phyloP scores from a whole-genome alignment of 2,797 vertebrate genomes.

The Falco berigora region DNA sequence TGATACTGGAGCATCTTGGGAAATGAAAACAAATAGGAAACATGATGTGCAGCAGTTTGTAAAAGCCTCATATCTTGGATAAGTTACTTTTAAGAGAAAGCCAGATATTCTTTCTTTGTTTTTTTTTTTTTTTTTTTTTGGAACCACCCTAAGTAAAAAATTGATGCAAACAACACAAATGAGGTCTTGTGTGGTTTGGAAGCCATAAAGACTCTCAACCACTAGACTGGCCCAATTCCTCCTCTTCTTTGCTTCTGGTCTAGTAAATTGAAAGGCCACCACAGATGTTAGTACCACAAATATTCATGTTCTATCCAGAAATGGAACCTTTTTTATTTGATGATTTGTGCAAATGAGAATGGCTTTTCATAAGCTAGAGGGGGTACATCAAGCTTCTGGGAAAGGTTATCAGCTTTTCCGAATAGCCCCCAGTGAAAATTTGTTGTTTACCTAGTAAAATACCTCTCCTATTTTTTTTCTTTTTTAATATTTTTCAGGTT shows the following conservation, averaged over 20 bases:
- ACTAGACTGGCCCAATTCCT: constrained; percentile 23
- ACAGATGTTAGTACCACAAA: constrained; percentile 32
- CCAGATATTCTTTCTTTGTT: background rate
- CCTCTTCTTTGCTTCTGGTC: constrained; percentile 1
- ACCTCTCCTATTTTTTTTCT: accelerated
- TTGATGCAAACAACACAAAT: constrained; percentile 2
- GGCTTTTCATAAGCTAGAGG: background rate
- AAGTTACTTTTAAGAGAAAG: background rate
- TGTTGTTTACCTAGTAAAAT: background rate
- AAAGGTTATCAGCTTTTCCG: background rate
- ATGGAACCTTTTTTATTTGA: background rate
- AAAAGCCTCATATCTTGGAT: background rate
- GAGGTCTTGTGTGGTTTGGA: constrained; percentile 48
- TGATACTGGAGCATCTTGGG: background rate
- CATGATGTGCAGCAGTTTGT: background rate
- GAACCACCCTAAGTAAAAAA: constrained; percentile 7
- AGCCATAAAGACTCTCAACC: background rate
- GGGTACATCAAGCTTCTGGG: background rate
- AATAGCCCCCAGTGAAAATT: background rate
- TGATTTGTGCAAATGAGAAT: background rate
- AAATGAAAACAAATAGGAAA: background rate
- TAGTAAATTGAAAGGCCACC: constrained; percentile 38
- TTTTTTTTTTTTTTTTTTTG: background rate
- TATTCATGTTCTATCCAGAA: constrained; percentile 14
- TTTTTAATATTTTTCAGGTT: background rate